Conservation (phyloP, 2,888 invertebrate genomes). For the Scaptomyza caliginosa region DNA sequence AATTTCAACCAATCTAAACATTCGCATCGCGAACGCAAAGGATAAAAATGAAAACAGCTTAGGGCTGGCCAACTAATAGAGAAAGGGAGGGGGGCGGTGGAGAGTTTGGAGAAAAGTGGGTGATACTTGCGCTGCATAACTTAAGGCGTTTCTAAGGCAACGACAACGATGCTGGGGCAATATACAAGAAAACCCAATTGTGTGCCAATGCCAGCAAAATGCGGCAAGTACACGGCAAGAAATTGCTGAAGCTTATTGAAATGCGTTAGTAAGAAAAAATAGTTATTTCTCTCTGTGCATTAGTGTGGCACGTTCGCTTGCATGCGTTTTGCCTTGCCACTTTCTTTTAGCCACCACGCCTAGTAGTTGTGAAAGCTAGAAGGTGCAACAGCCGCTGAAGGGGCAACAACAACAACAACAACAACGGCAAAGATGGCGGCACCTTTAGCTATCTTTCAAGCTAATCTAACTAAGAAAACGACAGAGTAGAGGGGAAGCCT, state of each 20-base stretch:
- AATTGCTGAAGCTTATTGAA: conserved; percentile 24
- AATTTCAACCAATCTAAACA: conserved; percentile 77
- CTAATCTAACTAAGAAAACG: conserved; percentile 62
- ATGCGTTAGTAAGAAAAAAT: background rate
- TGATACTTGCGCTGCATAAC: conserved; percentile 67
- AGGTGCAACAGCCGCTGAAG: conserved; percentile 38
- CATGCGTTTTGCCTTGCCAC: conserved; percentile 45
- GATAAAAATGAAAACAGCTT: conserved; percentile 66
- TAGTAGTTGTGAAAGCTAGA: conserved; percentile 27
- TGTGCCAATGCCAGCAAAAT: conserved; percentile 62
- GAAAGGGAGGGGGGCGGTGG: too few species aligned
- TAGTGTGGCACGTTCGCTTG: conserved; percentile 38
- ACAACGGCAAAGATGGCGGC: conserved; percentile 31
- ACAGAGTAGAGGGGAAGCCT: background rate
- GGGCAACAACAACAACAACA: conserved; percentile 21
- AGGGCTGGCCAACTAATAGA: conserved; percentile 1
- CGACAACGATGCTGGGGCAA: conserved; percentile 52
- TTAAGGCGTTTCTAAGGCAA: conserved; percentile 64
- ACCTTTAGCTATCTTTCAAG: conserved; percentile 64
- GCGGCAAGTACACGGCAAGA: conserved; percentile 44
- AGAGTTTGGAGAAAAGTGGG: conserved; percentile 15
- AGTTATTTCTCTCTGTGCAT: conserved; percentile 33
- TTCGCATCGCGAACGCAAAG: conserved; percentile 51
- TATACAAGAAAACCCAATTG: conserved; percentile 62
- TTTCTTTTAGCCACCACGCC: conserved; percentile 62